Evolutionary conservation across 2,113 vertebrate species (phyloP).

Genomic region (Piliocolobus tephrosceles): DNA sequence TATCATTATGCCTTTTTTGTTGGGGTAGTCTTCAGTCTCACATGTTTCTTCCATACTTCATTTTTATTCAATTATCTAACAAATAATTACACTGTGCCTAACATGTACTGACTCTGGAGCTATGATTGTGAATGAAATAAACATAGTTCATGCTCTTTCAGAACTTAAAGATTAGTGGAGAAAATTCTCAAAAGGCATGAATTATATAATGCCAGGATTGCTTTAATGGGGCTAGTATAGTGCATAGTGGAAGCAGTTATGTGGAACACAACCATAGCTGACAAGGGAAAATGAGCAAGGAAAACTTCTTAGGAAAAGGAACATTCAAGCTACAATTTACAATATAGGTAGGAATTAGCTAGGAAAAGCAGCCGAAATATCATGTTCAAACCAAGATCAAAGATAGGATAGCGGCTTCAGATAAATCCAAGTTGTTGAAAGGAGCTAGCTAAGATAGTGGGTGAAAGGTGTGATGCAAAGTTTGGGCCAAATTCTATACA

Average conservation of each 20-base stretch:
- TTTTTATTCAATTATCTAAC: background rate
- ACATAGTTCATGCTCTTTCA: background rate
- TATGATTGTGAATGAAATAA: background rate
- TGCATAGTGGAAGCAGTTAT: background rate
- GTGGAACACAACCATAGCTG: background rate
- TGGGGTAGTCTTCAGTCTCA: background rate
- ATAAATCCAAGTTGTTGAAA: background rate
- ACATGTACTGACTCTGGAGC: background rate
- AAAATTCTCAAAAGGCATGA: background rate
- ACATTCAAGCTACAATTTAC: background rate
- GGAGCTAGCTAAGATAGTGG: background rate
- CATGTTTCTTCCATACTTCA: background rate
- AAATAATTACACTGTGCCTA: background rate
- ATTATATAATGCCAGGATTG: background rate
- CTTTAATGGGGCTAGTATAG: background rate
- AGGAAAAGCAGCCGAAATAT: background rate
- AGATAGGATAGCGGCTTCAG: no score
- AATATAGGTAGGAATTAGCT: background rate
- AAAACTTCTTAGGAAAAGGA: background rate
- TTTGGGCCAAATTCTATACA: background rate
- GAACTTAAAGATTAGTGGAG: background rate
- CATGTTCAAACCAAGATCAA: background rate
- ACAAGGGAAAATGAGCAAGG: background rate
- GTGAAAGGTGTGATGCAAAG: background rate
- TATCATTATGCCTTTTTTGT: background rate